These are phyloP conservation scores for Pleuronectes platessa DNA, from an alignment of 2,113 vertebrate genomes.

Conservation along the genomic window DNA sequence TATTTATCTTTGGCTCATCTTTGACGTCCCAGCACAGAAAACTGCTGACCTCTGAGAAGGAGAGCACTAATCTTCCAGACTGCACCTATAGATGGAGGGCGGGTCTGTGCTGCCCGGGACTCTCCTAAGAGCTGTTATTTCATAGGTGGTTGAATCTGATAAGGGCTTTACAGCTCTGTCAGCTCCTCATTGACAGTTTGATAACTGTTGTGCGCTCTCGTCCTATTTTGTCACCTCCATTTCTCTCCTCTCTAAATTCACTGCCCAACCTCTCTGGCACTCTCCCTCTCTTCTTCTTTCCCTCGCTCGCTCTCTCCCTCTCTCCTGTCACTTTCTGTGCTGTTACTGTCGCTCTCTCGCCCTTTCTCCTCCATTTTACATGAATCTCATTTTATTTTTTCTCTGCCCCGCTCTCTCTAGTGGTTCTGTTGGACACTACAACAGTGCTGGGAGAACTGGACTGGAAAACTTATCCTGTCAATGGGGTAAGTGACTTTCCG, in stretches of 20 bases:
- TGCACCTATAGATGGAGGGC: slow-evolving; percentile 39
- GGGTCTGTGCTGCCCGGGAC: slow-evolving; percentile 45
- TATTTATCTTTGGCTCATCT: slow-evolving; percentile 33
- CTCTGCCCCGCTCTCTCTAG: slow-evolving; percentile 70
- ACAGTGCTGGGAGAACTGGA: slow-evolving; percentile 91
- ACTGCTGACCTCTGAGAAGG: slow-evolving; percentile 61
- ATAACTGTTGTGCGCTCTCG: slow-evolving; percentile 73
- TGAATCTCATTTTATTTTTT: slow-evolving; percentile 32
- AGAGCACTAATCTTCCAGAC: slow-evolving; percentile 55
- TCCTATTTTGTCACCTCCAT: slow-evolving; percentile 69
- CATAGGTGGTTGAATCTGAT: slow-evolving; percentile 75
- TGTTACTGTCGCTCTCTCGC: slow-evolving; percentile 30
- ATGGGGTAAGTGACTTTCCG: slow-evolving; percentile 89
- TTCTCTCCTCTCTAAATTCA: slow-evolving; percentile 66
- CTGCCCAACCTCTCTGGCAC: slow-evolving; percentile 30
- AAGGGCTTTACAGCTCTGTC: slow-evolving; percentile 61
- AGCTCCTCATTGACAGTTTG: slow-evolving; percentile 71
- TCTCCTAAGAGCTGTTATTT: slow-evolving; percentile 75
- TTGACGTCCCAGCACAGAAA: slow-evolving; percentile 29
- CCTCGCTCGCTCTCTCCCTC: slow-evolving; percentile 1
- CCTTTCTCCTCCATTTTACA: slow-evolving; percentile 46
- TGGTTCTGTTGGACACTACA: slow-evolving; percentile 96
- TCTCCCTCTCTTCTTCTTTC: slow-evolving; percentile 16
- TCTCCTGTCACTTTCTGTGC: too few species aligned
- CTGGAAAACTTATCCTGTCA: slow-evolving; percentile 97